These are phyloP conservation scores for Terebella lapidaria DNA, from an alignment of 2,888 invertebrate genomes.

Conservation along the genomic window DNA sequence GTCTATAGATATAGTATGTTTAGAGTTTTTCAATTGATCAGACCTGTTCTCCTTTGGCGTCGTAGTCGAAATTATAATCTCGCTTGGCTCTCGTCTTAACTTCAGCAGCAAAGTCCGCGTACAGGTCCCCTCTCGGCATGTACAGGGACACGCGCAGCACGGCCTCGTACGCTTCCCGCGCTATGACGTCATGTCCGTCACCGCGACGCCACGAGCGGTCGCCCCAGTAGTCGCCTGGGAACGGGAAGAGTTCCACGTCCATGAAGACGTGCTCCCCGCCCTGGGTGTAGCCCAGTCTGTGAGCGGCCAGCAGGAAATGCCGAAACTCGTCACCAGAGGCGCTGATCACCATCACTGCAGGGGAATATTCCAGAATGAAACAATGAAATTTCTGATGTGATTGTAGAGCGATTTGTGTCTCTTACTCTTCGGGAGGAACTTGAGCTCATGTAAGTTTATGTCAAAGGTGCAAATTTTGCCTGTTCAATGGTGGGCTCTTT, in stretches of 20 bases:
- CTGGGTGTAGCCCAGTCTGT: neutral
- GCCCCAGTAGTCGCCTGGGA: slow-evolving; percentile 2
- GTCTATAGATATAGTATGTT: too few relatives aligned
- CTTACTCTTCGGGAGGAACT: too few relatives aligned
- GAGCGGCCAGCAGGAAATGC: neutral
- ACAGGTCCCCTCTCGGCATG: neutral
- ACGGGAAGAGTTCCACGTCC: slow-evolving; percentile 1
- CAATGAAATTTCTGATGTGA: too few relatives aligned
- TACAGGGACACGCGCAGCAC: neutral
- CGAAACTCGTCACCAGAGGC: neutral
- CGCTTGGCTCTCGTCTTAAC: neutral
- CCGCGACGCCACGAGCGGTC: neutral
- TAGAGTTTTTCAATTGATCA: too few relatives aligned
- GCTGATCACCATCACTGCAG: neutral
- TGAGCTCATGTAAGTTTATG: too few relatives aligned
- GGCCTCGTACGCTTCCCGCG: neutral
- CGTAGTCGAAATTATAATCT: too few relatives aligned
- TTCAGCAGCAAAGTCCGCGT: neutral
- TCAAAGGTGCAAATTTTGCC: too few relatives aligned
- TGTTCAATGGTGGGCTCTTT: too few relatives aligned
- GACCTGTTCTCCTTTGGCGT: too few relatives aligned
- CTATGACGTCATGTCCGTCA: neutral
- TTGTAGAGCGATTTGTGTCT: too few relatives aligned
- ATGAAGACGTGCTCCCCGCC: neutral
- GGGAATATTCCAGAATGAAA: too few relatives aligned